Evolutionary conservation across 23 tunicate species (phyloP).

Genomic region (Trididemnum clinides): DNA sequence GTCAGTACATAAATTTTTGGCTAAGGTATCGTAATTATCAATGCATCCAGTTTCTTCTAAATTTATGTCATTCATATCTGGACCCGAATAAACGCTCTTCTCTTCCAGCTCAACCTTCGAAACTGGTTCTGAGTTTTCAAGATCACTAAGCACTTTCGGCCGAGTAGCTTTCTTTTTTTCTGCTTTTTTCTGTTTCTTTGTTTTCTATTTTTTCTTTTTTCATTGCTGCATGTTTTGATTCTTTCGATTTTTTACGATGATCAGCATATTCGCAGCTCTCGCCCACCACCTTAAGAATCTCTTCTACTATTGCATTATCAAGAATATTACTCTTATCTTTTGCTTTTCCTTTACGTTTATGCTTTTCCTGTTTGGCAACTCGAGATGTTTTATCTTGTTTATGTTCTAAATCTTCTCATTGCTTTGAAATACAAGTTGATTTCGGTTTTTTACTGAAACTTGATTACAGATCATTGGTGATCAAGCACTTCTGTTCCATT

Average conservation of each 20-base stretch:
- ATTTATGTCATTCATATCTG: not conserved
- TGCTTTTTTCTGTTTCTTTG: constrained; percentile 20
- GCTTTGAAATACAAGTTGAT: too few relatives aligned
- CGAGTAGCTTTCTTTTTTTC: constrained; percentile 1
- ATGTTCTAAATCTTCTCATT: too few relatives aligned
- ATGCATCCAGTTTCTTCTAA: not conserved
- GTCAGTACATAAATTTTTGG: not conserved
- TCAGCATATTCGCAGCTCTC: not conserved
- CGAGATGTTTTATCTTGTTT: too few relatives aligned
- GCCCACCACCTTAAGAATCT: not conserved
- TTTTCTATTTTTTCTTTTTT: constrained; percentile 27
- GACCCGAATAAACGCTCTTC: too few relatives aligned
- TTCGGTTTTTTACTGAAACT: too few relatives aligned
- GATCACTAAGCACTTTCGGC: not conserved
- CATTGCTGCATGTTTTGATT: not conserved
- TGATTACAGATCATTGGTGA: too few relatives aligned
- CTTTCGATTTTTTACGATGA: constrained; percentile 15
- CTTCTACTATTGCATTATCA: not conserved
- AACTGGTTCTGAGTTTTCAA: too few relatives aligned
- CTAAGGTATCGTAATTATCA: not conserved
- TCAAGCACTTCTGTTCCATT: too few relatives aligned
- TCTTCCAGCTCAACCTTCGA: too few relatives aligned
- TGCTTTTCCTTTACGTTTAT: too few relatives aligned
- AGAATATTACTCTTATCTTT: too few relatives aligned
- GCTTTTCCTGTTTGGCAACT: too few relatives aligned